phyloP scores from a whole-genome alignment of 2,888 invertebrate genomes.

The Xestia rhomboidea region DNA sequence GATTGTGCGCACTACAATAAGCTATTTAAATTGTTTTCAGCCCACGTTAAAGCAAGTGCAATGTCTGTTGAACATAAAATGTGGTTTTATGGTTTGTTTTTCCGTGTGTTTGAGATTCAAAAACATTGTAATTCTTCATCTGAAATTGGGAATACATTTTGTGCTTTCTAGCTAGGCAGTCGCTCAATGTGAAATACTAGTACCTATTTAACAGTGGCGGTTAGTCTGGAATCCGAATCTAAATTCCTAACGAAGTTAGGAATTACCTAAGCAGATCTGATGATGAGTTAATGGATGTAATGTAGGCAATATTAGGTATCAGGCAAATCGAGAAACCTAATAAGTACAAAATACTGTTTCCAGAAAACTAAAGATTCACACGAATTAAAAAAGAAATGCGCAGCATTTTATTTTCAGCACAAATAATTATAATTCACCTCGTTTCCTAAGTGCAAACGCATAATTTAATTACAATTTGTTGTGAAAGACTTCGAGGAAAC shows the following conservation, averaged over 20 bases:
- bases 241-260: not conserved
- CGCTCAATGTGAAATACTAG: not conserved
- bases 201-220: not conserved
- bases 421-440: conserved; percentile 18
- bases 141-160: not conserved
- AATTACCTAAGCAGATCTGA: not conserved
- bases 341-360: not conserved
- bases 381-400: not conserved
- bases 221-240: not conserved
- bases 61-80: not conserved
- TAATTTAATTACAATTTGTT: conserved; percentile 52
- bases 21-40: conserved; percentile 47
- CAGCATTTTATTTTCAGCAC: not conserved
- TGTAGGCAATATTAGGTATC: not conserved
- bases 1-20: conserved; percentile 49
- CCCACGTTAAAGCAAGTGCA: conserved; percentile 20
- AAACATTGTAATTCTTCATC: conserved; percentile 3
- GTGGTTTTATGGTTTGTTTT: conserved; percentile 37
- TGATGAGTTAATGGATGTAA: not conserved
- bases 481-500: conserved; percentile 63
- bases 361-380: not conserved
- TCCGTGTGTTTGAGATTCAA: not conserved
- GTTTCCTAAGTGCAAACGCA: conserved; percentile 8
- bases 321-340: too few species aligned
- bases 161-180: not conserved